phyloP scores from a whole-genome alignment of 2,888 invertebrate genomes.

The Raillietiella orientalis region DNA sequence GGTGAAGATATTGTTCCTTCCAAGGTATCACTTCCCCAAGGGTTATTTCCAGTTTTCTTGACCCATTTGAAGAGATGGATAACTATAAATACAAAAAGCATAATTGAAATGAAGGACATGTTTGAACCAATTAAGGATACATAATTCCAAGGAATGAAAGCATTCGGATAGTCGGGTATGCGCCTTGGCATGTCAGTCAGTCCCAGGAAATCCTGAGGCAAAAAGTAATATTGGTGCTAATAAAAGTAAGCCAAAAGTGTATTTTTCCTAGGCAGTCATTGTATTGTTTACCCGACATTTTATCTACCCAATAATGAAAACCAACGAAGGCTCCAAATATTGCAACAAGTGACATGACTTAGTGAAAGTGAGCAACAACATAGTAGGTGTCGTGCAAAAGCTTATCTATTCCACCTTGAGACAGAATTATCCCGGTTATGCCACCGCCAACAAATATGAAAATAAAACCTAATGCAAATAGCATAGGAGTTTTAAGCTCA shows the following conservation, averaged over 20 bases:
- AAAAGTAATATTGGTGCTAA: background rate
- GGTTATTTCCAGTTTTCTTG: too few relatives aligned
- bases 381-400: slow-evolving; percentile 2
- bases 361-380: slow-evolving; percentile 3
- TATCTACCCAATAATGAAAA: slow-evolving; percentile 1
- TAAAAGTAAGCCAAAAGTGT: slow-evolving; percentile 2
- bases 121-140: too few relatives aligned
- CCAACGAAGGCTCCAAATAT: background rate
- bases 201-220: too few relatives aligned
- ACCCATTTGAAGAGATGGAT: too few relatives aligned
- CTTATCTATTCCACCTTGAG: background rate
- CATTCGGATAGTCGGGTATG: too few relatives aligned
- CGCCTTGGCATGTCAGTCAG: too few relatives aligned
- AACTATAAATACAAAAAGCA: too few relatives aligned
- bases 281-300: background rate
- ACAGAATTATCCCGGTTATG: background rate
- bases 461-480: slow-evolving; percentile 1
- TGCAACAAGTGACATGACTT: background rate
- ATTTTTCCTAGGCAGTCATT: background rate
- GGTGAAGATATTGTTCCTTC: too few relatives aligned
- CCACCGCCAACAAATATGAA: slow-evolving; percentile 1
- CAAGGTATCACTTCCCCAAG: too few relatives aligned
- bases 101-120: too few relatives aligned
- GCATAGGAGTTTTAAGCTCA: background rate
- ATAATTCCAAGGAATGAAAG: too few relatives aligned